phyloP scores from a whole-genome alignment of 2,888 invertebrate genomes.

The Plebejus argus region DNA sequence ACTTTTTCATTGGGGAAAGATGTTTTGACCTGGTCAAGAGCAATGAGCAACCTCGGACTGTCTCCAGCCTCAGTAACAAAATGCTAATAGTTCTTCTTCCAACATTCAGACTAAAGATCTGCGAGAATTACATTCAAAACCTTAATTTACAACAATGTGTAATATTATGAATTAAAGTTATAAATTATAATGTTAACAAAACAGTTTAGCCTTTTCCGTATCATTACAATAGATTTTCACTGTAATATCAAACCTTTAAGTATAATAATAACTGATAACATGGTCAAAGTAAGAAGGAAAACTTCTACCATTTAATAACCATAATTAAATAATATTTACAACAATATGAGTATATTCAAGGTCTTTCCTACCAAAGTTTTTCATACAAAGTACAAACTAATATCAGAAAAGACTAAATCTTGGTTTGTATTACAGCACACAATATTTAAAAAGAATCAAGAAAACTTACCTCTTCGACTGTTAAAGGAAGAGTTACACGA shows the following conservation, averaged over 20 bases:
- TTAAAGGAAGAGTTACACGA: conserved; percentile 97
- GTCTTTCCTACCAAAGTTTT: conserved; percentile 13
- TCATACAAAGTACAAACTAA: neutral
- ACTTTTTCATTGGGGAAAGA: no score
- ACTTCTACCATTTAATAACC: neutral
- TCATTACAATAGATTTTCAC: neutral
- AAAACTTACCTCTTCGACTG: conserved; percentile 95
- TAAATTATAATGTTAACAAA: no score
- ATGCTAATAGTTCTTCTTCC: no score
- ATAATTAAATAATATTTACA: neutral
- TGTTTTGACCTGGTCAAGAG: no score
- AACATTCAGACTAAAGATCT: no score
- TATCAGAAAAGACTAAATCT: neutral
- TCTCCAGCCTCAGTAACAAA: no score
- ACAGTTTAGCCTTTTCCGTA: no score
- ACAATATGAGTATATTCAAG: neutral
- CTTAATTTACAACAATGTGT: no score
- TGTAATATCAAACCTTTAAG: neutral
- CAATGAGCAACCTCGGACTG: no score
- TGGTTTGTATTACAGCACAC: neutral
- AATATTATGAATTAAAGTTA: no score
- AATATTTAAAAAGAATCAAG: neutral
- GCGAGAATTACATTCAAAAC: no score
- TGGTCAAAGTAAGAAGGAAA: neutral
- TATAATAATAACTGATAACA: neutral